phyloP scores from a whole-genome alignment of 2,888 invertebrate genomes.

The Craniophora ligustri region DNA sequence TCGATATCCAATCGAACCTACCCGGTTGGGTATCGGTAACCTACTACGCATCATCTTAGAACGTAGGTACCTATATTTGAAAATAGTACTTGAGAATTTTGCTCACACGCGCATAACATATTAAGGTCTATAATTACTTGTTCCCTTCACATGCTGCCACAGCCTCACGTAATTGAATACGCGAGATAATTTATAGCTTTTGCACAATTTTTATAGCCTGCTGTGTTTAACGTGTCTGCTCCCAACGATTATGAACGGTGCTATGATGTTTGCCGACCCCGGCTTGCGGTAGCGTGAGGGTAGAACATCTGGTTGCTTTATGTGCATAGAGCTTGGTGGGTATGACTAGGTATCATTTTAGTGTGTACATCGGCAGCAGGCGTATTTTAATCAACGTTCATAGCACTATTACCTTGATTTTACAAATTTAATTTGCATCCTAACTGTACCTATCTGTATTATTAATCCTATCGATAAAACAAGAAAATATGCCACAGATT shows the following conservation, averaged over 20 bases:
- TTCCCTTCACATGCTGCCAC: conserved; percentile 45
- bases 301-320: conserved; percentile 36
- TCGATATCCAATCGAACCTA: too few relatives aligned
- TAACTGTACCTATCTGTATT: too few relatives aligned
- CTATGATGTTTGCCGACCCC: conserved; percentile 76
- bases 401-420: too few relatives aligned
- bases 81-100: too few relatives aligned
- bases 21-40: too few relatives aligned
- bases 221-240: conserved; percentile 84
- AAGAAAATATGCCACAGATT: too few relatives aligned
- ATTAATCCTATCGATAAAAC: too few relatives aligned
- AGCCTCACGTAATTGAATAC: conserved; percentile 76
- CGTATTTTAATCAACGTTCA: too few relatives aligned
- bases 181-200: conserved; percentile 80
- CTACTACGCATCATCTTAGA: too few relatives aligned
- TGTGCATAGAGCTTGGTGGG: conserved; percentile 22
- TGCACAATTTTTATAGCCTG: conserved; percentile 82
- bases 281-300: conserved; percentile 57
- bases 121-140: conserved; percentile 39
- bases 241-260: conserved; percentile 78
- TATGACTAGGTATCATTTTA: conserved; percentile 37
- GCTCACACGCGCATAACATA: conserved; percentile 36
- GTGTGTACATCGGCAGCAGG: too few relatives aligned
- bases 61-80: too few relatives aligned
- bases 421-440: too few relatives aligned